phyloP scores from a whole-genome alignment of 2,797 vertebrate genomes.

The Arrhamphus sclerolepis region DNA sequence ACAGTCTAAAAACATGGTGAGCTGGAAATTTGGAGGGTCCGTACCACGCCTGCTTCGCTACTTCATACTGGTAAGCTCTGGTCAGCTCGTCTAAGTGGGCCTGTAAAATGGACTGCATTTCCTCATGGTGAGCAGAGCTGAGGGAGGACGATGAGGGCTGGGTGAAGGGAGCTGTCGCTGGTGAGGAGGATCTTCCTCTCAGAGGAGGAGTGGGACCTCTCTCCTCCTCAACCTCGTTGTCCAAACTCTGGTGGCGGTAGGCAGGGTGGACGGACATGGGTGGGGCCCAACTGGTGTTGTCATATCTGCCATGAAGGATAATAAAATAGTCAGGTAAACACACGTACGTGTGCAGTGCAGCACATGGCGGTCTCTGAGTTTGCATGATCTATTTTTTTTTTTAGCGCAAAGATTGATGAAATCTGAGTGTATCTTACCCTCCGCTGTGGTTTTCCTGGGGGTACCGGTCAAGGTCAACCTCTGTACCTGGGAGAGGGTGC shows the following conservation, averaged over 20 bases:
- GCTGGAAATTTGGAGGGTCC: neutral
- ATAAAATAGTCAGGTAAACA: neutral
- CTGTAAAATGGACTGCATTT: constrained; percentile 94
- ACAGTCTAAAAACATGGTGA: neutral
- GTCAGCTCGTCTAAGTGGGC: constrained; percentile 94
- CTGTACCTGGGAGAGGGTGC: constrained; percentile 93
- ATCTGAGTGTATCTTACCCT: constrained; percentile 75
- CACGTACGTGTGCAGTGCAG: too few species aligned
- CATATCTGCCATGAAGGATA: constrained; percentile 79
- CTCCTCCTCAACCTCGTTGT: constrained; percentile 89
- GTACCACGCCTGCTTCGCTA: constrained; percentile 94
- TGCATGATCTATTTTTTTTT: constrained; percentile 23
- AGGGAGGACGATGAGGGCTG: constrained; percentile 90
- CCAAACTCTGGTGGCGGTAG: constrained; percentile 90
- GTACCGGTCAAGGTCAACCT: constrained; percentile 88
- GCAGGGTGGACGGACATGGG: constrained; percentile 91
- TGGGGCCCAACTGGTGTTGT: constrained; percentile 90
- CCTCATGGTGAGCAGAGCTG: constrained; percentile 92
- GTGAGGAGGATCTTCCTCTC: constrained; percentile 91
- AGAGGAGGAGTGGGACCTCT: constrained; percentile 91
- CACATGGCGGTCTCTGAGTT: too few species aligned
- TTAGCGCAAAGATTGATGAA: constrained; percentile 55
- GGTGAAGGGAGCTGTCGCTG: constrained; percentile 85
- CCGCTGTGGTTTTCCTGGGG: constrained; percentile 86
- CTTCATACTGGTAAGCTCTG: constrained; percentile 93